Evolutionary conservation across 2,888 invertebrate species (phyloP).

Genomic region (Oscheius onirici): DNA sequence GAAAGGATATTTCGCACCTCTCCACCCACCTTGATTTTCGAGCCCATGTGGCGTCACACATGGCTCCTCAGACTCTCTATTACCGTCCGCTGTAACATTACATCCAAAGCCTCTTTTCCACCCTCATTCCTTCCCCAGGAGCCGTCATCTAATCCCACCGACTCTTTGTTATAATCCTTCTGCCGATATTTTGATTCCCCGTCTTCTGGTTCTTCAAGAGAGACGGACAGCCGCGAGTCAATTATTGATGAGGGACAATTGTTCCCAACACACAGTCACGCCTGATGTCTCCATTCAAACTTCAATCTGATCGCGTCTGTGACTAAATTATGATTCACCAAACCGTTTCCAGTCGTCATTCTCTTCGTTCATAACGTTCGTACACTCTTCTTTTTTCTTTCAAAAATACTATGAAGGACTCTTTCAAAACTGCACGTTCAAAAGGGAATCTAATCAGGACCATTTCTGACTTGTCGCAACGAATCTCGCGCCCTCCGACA

Average conservation of each 20-base stretch:
- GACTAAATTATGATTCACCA: background rate
- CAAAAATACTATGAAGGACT: background rate
- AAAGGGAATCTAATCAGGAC: too few species aligned
- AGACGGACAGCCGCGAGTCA: slow-evolving; percentile 11
- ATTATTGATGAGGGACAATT: slow-evolving; percentile 28
- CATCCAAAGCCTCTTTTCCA: slow-evolving; percentile 1
- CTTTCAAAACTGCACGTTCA: too few species aligned
- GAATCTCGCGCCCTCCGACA: too few species aligned
- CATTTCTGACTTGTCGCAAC: too few species aligned
- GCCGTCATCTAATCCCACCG: slow-evolving; percentile 13
- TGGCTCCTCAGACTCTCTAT: slow-evolving; percentile 4
- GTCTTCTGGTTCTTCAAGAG: background rate
- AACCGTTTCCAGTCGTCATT: background rate
- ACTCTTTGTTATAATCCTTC: slow-evolving; percentile 30
- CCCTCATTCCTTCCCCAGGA: background rate
- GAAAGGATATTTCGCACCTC: background rate
- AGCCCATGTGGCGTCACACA: slow-evolving; percentile 4
- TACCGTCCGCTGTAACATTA: slow-evolving; percentile 33
- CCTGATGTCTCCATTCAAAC: background rate
- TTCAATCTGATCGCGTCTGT: background rate
- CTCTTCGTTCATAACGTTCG: background rate
- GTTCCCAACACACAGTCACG: background rate
- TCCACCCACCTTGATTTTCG: background rate
- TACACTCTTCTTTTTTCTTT: background rate
- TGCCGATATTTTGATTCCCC: slow-evolving; percentile 11